Evolutionary conservation across 1,140 invertebrate genomes (phyloP).

Genomic region (Microplitis demolitor): DNA sequence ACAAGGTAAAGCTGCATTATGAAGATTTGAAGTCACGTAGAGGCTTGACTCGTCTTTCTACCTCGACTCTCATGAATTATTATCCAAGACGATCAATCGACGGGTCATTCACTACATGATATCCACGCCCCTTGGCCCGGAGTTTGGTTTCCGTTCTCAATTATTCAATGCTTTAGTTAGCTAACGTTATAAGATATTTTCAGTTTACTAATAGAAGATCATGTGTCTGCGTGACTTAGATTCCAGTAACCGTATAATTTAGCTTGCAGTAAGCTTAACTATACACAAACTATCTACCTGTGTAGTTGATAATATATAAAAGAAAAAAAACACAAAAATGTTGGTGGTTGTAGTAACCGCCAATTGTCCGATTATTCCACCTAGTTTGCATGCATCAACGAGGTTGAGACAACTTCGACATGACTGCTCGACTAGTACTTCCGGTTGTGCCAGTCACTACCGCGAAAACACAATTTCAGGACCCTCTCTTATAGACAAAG

Average conservation of each 20-base stretch:
- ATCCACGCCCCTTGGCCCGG: neutral
- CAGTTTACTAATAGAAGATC: neutral
- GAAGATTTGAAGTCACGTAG: constrained; percentile 30
- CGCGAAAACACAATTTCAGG: constrained; percentile 19
- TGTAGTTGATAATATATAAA: neutral
- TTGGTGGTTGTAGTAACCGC: neutral
- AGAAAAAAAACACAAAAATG: neutral
- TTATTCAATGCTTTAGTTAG: constrained; percentile 11
- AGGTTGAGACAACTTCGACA: constrained; percentile 8
- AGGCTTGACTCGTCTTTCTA: neutral
- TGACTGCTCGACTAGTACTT: constrained; percentile 13
- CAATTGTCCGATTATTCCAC: constrained; percentile 17
- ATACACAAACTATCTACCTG: too few species aligned
- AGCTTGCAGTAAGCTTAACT: neutral
- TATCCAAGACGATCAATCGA: constrained; percentile 31
- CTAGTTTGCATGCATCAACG: constrained; percentile 17
- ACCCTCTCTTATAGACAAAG: constrained; percentile 9
- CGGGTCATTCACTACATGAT: constrained; percentile 4
- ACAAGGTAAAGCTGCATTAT: constrained; percentile 25
- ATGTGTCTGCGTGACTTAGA: constrained; percentile 5
- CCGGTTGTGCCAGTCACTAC: constrained; percentile 25
- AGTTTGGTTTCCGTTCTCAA: neutral
- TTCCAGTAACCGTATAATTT: neutral
- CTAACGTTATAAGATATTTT: neutral
- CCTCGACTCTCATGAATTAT: constrained; percentile 21